phyloP scores from a whole-genome alignment of 1,140 invertebrate genomes.

The Platyura marginata region DNA sequence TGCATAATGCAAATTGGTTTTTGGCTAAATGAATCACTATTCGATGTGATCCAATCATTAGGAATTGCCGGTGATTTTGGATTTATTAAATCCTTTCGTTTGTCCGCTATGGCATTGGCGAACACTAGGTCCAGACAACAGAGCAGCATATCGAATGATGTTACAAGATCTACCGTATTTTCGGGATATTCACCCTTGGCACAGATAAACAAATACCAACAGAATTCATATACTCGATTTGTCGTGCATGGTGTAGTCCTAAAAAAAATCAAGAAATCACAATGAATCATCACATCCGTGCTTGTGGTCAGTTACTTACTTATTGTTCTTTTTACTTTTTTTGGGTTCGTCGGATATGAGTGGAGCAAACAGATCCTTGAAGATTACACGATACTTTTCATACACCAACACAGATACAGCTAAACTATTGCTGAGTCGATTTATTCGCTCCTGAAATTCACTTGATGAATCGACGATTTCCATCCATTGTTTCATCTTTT shows the following conservation, averaged over 20 bases:
- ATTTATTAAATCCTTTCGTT: conserved; percentile 72
- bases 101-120: conserved; percentile 63
- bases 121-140: conserved; percentile 84
- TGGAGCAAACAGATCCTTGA: conserved; percentile 51
- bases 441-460: conserved; percentile 71
- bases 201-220: conserved; percentile 83
- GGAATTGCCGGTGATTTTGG: conserved; percentile 48
- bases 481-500: conserved; percentile 89
- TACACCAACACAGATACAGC: conserved; percentile 87
- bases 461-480: conserved; percentile 75
- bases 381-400: conserved; percentile 83
- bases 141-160: conserved; percentile 80
- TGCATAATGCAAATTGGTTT: conserved; percentile 69
- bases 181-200: conserved; percentile 64
- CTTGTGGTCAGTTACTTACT: not conserved
- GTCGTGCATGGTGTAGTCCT: conserved; percentile 52
- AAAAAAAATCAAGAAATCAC: conserved; percentile 12
- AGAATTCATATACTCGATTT: conserved; percentile 75
- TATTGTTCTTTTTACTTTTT: not conserved
- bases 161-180: conserved; percentile 81
- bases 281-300: no score
- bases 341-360: not conserved
- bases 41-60: conserved; percentile 46
- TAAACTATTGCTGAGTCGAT: conserved; percentile 79
- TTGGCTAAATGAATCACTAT: conserved; percentile 37